These are phyloP conservation scores for Anomalospiza imberbis DNA, from an alignment of 2,797 vertebrate species.

Conservation along the genomic window DNA sequence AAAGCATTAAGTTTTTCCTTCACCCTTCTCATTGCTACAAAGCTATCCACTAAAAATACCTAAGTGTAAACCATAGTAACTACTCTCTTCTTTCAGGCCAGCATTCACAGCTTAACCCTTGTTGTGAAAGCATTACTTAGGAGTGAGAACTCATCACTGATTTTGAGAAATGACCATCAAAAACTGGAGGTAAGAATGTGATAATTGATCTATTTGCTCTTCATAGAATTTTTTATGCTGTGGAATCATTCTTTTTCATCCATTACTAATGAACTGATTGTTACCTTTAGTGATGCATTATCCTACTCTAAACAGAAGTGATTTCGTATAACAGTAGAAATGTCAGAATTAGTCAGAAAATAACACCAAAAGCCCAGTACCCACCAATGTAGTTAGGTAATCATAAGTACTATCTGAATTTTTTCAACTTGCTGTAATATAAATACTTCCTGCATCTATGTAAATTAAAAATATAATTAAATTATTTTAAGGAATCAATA, in stretches of 20 bases:
- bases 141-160: conserved; percentile 75
- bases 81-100: conserved; percentile 74
- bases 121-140: conserved; percentile 78
- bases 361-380: neutral
- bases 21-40: neutral
- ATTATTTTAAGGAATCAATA: neutral
- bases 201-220: neutral
- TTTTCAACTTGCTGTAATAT: neutral
- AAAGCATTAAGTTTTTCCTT: neutral
- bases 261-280: neutral
- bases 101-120: conserved; percentile 83
- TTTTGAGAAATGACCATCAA: conserved; percentile 76
- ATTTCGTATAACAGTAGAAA: neutral
- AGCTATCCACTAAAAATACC: neutral
- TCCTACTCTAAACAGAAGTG: neutral
- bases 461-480: neutral
- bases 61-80: neutral
- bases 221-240: neutral
- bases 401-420: neutral
- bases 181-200: conserved; percentile 77
- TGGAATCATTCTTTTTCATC: neutral
- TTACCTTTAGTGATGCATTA: neutral
- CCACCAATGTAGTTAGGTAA: neutral
- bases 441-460: neutral
- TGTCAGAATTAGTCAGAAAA: neutral